These are phyloP conservation scores for Manduca sexta DNA, from an alignment of 1,140 invertebrate species.

Conservation along the genomic window DNA sequence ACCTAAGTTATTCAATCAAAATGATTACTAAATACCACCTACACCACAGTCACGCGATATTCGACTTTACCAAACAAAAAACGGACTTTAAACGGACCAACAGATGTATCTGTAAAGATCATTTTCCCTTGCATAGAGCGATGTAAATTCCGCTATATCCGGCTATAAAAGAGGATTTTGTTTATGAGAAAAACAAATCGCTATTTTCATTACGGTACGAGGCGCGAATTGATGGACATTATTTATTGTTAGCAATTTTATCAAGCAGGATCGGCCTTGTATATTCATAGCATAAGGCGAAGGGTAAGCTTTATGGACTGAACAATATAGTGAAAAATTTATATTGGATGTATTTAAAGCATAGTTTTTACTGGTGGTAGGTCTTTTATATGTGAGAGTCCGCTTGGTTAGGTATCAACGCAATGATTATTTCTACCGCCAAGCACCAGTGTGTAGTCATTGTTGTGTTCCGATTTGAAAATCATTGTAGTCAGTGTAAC, in stretches of 20 bases:
- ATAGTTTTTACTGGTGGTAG: too few species aligned
- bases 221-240: constrained; percentile 48
- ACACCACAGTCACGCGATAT: background rate
- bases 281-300: too few species aligned
- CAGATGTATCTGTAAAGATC: constrained; percentile 29
- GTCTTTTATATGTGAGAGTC: too few species aligned
- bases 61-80: constrained; percentile 2
- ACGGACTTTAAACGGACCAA: too few species aligned
- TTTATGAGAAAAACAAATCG: constrained; percentile 59
- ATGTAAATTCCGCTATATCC: constrained; percentile 53
- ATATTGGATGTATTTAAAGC: too few species aligned
- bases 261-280: background rate
- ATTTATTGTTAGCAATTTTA: constrained; percentile 54
- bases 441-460: too few species aligned
- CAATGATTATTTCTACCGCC: too few species aligned
- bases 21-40: background rate
- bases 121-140: constrained; percentile 32
- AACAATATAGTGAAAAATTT: too few species aligned
- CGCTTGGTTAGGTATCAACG: too few species aligned
- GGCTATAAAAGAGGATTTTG: constrained; percentile 54
- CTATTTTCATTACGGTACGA: constrained; percentile 47
- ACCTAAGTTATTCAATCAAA: background rate
- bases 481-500: too few species aligned
- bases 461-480: too few species aligned
- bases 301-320: too few species aligned